Evolutionary conservation across 2,888 invertebrate genomes (phyloP).

Genomic region (Opisthograptis luteolata): DNA sequence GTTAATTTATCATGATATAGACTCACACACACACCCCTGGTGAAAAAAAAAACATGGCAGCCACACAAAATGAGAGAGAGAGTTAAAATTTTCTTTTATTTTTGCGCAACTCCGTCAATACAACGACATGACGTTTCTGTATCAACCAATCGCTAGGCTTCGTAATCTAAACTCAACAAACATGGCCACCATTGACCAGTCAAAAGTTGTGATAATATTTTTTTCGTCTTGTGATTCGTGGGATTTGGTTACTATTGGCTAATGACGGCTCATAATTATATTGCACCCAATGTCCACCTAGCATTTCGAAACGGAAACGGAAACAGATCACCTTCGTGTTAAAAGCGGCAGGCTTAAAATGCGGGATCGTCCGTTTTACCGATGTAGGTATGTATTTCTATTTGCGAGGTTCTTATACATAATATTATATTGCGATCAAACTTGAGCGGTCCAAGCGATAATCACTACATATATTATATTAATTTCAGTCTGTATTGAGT

Average conservation of each 20-base stretch:
- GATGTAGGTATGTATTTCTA: no score
- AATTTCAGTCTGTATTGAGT: no score
- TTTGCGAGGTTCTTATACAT: no score
- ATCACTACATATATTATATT: no score
- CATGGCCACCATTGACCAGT: conserved; percentile 62
- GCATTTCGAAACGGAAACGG: conserved; percentile 44
- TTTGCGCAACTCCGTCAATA: conserved; percentile 77
- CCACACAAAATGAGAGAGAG: conserved; percentile 75
- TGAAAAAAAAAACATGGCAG: conserved; percentile 90
- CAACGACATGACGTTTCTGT: conserved; percentile 70
- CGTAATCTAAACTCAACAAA: conserved; percentile 64
- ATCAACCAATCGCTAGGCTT: conserved; percentile 67
- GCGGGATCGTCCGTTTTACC: no score
- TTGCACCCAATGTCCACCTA: conserved; percentile 51
- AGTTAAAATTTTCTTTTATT: conserved; percentile 69
- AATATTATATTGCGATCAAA: no score
- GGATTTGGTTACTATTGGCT: conserved; percentile 54
- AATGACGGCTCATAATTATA: conserved; percentile 40
- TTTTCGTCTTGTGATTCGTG: conserved; percentile 62
- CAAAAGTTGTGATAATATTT: conserved; percentile 47
- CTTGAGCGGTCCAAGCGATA: no score
- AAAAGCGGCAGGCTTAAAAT: no score
- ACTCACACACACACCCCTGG: conserved; percentile 87
- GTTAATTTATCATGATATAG: conserved; percentile 78
- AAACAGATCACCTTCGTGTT: no score